phyloP scores from a whole-genome alignment of 1,140 invertebrate species.

The Papilio dardanus region DNA sequence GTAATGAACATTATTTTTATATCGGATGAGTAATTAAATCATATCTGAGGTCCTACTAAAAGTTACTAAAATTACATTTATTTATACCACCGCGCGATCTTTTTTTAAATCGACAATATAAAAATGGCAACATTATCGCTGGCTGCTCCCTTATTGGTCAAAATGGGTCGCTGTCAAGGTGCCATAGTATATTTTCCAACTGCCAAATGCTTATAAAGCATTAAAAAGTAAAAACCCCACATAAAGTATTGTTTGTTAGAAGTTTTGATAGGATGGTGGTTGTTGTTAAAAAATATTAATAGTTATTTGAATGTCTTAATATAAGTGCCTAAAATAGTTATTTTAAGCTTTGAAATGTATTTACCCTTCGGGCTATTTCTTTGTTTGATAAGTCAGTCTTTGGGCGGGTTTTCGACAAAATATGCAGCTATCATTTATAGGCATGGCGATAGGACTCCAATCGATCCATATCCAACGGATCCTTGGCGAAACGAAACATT shows the following conservation, averaged over 20 bases:
- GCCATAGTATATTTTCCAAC: too few species aligned
- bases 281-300: background rate
- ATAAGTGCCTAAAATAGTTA: background rate
- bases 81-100: too few species aligned
- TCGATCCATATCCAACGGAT: slow-evolving; percentile 89
- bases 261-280: background rate
- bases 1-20: too few species aligned
- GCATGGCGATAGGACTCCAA: slow-evolving; percentile 93
- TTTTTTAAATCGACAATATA: too few species aligned
- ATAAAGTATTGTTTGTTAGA: background rate
- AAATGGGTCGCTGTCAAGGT: too few species aligned
- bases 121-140: too few species aligned
- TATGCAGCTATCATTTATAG: slow-evolving; percentile 84
- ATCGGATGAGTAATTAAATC: too few species aligned
- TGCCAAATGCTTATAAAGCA: too few species aligned
- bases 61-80: too few species aligned
- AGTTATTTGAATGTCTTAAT: background rate
- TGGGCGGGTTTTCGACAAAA: slow-evolving; percentile 52
- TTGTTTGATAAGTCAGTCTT: slow-evolving; percentile 25
- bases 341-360: slow-evolving; percentile 45
- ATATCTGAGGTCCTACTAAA: too few species aligned
- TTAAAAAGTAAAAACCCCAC: too few species aligned
- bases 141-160: too few species aligned
- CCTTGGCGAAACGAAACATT: slow-evolving; percentile 86
- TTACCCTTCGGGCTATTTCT: slow-evolving; percentile 35